Base-by-base conservation (phyloP, 2,113 vertebrate genomes). In the Albula goreensis region DNA sequence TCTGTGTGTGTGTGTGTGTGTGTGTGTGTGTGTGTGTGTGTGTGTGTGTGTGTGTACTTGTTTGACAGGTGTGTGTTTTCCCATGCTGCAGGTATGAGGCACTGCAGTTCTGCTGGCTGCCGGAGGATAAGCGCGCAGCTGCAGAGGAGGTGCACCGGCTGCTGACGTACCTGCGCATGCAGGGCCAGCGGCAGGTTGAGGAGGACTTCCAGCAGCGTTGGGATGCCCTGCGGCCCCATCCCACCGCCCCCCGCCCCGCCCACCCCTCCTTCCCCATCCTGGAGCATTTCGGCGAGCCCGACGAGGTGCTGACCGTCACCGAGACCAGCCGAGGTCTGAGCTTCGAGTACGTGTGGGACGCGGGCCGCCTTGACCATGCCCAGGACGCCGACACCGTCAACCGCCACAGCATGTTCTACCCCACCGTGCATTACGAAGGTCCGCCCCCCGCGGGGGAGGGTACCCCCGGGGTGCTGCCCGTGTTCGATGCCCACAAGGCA, bases 321-420 rank as follows among this genome's bases (percentile, higher is more conserved):
- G 98, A 99, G 93, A 99, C 98, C 0, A 99, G 98, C 93, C 97
- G 96, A 52, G 98, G 98, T 4, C 96, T 99, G 84, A 99, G 97
- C 91, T 99, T 99, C 60, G 98, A 99, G 85, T 99, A 98, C 0
- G 95, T 99, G 50, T 99, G 98, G 98, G 98, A 99, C 91, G 97
- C 97, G 0, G 97, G 97, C 84, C 98, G 98, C 88, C 97, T 97
- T 0, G 97, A 99, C 90, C 97, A 99, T 96, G 87, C 1, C 92
- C 94, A 3, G 91, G 94, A 96, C 9, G 97, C 97, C 5, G 95
- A 97, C 9, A 95, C 94, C 2, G 86, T 98, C 87, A 94, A 97
- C 74, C 99, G 98, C 89, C 96, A 97, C 25, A 98, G 96, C 92
- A 96, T 99, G 92, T 99, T 99, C 93, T 99, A 97, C 78, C 97